Base-by-base conservation (phyloP, 2,888 invertebrate genomes). In the Idaea biselata region DNA sequence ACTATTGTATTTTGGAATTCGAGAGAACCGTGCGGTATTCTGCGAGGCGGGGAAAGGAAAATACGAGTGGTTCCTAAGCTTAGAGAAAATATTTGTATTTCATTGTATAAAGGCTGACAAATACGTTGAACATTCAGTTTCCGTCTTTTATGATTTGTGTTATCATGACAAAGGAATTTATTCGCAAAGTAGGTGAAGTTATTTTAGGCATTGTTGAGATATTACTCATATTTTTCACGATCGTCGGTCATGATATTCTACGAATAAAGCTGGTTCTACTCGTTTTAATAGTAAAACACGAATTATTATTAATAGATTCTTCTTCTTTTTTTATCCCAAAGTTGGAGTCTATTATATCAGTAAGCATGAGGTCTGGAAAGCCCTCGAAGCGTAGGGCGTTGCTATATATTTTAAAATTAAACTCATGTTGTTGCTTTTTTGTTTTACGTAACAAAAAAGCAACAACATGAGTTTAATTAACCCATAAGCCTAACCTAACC, bases 11-110 rank as follows among this genome's bases (percentile, higher is more conserved):
- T 73, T 72, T 67, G 67, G 67, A 73, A 74, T 72, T 67, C 68
- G 69, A 73, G 69, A 69, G 74, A 73, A 77, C 75, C 73, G 76
- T 73, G 68, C 73, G 66, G 65, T 74, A 75, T 76, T 68, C 62
- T 64, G 58, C 62, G 64, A 65, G 64, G 66, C 61, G 58, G 65
- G 60, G 58, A 60, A 69, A 73, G 60, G 58, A 60, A 69, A 73
- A 68, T 66, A 65, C 59, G 55, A 55, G 59, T 59, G 54, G 60
- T 63, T 63, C 4, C 17, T 58, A 58, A 55, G 58, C 59, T 63
- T 60, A 32, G 57, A 63, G 64, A 64, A 60, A 66, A 66, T 66
- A 66, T 64, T 68, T 66, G 64, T 68, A 61, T 31, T 60, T 58
- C 60, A 18, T 57, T 55, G 56, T 59, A 60, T 58, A 59, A 60